Base-by-base conservation (phyloP, 37 sponge, comb jelly and placozoan species). In the Bolinopsis microptera region DNA sequence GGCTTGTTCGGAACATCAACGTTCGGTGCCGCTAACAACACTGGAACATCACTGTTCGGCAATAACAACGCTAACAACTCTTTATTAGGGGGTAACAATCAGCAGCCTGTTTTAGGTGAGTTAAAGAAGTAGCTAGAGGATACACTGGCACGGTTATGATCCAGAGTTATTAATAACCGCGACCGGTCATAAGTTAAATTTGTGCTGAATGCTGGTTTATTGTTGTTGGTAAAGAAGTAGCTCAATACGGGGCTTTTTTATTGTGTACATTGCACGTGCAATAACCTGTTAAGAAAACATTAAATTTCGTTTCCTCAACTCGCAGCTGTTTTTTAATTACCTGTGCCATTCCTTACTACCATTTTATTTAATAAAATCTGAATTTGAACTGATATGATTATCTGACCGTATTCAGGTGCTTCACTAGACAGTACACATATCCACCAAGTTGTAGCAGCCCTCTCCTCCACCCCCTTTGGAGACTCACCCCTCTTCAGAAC, bases 361-460 rank as follows among this genome's bases (percentile, higher is more conserved):
- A n/a, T n/a, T n/a, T n/a, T n/a, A n/a, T n/a, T n/a, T 8, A 67
- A 18, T 67, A 67, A 13, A 67, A 13, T 18, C 68, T 67, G 68
- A 67, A 13, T 67, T 18, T 22, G 13, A 67, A 18, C 68, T 18
- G 13, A 67, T 67, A 13, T 67, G 18, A 67, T 67, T 18, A 22
- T 18, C 68, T 67, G 18, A 67, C 68, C 18, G 18, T 67, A 67
- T 67, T 67, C 83, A 86, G 90, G 90, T 25, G 90, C 90, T 16
- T 86, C 90, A 5, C 90, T 86, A 28, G 90, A 86, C 90, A 86
- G 90, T 34, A 86, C 90, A 24, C 90, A 86, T 27, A 86, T 86
- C 61, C 90, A 86, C 61, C 61, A 39, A 41, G 90, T 86, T 40
- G 90, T 86, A 5, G 90, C 90, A 16, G 90, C 90, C 27, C 90